Percentiles rank a stretch among this genome's conserved stretches.
These are phyloP conservation scores for Parus major DNA, from an alignment of 2,113 vertebrate species.

Conservation along the genomic window DNA sequence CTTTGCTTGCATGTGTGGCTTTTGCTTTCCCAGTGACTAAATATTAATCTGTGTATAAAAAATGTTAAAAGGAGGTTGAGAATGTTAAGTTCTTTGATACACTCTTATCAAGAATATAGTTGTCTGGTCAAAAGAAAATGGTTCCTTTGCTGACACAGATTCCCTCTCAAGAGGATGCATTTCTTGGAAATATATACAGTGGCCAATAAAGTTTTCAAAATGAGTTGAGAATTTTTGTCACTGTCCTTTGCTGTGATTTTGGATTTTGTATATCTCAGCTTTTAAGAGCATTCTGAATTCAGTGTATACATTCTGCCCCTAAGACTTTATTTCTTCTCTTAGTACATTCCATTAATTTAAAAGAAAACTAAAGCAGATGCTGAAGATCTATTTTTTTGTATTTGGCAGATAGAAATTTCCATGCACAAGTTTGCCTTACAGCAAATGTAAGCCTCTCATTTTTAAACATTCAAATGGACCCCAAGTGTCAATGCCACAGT, in stretches of 20 bases:
- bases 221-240: not conserved
- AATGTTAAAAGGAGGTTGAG: not conserved
- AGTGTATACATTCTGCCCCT: not conserved
- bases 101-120: not conserved
- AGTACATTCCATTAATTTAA: slow-evolving; percentile 2
- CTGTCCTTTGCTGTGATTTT: not conserved
- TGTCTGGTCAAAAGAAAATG: not conserved
- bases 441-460: not conserved
- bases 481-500: not conserved
- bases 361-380: not conserved
- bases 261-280: not conserved
- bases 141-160: not conserved
- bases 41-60: not conserved
- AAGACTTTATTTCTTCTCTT: not conserved
- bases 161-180: not conserved
- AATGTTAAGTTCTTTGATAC: not conserved
- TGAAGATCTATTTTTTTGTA: not conserved
- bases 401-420: slow-evolving; percentile 17
- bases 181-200: not conserved
- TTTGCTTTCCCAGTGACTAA: not conserved
- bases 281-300: not conserved
- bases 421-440: not conserved
- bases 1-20: not conserved
- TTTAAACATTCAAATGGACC: not conserved
- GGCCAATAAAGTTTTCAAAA: not conserved